A percentile compares a stretch with the other conserved stretches of the same genome.
Evolutionary conservation across 2,888 invertebrate genomes (phyloP).

Genomic region (Drosophila ezoana): DNA sequence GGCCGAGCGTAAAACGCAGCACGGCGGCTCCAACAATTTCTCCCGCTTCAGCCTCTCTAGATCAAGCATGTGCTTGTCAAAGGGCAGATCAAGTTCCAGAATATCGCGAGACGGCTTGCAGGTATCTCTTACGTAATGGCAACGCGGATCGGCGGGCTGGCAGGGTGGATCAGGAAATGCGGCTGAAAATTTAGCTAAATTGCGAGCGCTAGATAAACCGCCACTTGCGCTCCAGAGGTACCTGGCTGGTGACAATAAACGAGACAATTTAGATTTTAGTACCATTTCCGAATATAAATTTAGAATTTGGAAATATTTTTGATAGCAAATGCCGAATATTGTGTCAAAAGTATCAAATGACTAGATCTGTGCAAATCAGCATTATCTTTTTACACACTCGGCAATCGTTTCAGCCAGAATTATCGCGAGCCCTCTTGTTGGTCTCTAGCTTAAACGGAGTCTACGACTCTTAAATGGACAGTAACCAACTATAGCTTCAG

Average conservation of each 20-base stretch:
- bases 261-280: slow-evolving; percentile 9
- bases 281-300: slow-evolving; percentile 10
- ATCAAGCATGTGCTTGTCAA: slow-evolving; percentile 21
- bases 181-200: not conserved
- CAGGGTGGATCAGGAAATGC: slow-evolving; percentile 19
- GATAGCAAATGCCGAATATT: not conserved
- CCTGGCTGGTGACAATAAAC: slow-evolving; percentile 1
- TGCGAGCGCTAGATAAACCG: not conserved
- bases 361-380: not conserved
- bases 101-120: slow-evolving; percentile 19
- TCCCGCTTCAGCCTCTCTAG: slow-evolving; percentile 1
- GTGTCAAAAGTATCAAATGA: not conserved
- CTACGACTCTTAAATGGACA: slow-evolving; percentile 31
- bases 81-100: slow-evolving; percentile 32
- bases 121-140: slow-evolving; percentile 11
- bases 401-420: not conserved
- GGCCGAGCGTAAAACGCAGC: slow-evolving; percentile 34
- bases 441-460: slow-evolving; percentile 4
- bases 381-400: not conserved
- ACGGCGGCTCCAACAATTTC: slow-evolving; percentile 15
- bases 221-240: not conserved
- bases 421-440: not conserved
- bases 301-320: slow-evolving; percentile 25
- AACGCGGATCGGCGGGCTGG: slow-evolving; percentile 7
- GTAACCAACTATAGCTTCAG: slow-evolving; percentile 16